Evolutionary conservation across 2,113 vertebrate genomes (phyloP), one percentile per base, ranked within the genome.

Genomic region (Catagonus wagneri): DNA sequence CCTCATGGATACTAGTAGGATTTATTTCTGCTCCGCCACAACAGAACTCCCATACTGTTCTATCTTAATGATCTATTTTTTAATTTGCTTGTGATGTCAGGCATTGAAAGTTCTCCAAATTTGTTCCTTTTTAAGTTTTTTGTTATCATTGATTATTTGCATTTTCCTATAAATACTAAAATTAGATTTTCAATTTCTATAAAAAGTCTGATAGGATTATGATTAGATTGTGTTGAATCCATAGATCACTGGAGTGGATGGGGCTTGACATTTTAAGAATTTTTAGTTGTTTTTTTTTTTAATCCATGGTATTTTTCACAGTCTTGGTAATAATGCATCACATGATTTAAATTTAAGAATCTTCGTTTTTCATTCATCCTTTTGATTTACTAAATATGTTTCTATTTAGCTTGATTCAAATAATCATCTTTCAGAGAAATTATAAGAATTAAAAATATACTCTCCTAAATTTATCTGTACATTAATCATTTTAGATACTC

Each of bases 111-210:
- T 27, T 25, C 27, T 86, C 34, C 23, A 25, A 27, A 13, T 78
- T 81, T 32, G 19, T 80, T 54, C 15, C 71, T 74, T 84, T 58
- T 81, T 52, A 71, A 93, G 29, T 3, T 60, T 80, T 80, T 85
- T 36, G 1, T 81, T 81, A 34, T 65, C 84, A 11, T 81, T 86
- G n/a, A 7, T 54, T 75, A 20, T 81, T 92, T 91, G 9, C 4
- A 58, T 89, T 96, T 94, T 93, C 7, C 39, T 95, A 5, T 76
- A 81, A 84, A 63, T 63, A 34, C 58, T 84, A 95, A 81, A 71
- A 65, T 58, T 29, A 71, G 29, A 65, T 75, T 75, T 89, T 84
- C 27, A 71, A 13, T 76, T 90, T 85, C 12, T 44, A 60, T 79
- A 71, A 79, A 66, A 78, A 66, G 15, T 29, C 36, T 88, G 1